phyloP scores from a whole-genome alignment of 2,797 vertebrate species.

The Natrix natrix region DNA sequence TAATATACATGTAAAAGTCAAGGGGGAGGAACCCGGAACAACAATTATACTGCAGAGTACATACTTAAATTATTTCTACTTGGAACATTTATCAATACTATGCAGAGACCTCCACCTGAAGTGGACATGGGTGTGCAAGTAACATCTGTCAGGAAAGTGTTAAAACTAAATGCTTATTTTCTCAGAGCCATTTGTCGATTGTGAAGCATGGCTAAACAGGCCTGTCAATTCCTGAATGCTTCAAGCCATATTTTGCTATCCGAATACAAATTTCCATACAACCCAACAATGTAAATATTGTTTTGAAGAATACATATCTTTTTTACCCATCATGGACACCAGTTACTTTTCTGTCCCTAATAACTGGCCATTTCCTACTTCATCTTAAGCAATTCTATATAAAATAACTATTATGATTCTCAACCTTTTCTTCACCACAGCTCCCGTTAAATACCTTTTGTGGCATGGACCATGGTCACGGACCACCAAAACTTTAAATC shows the following conservation, averaged over 20 bases:
- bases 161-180: not conserved
- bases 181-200: not conserved
- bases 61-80: not conserved
- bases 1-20: not conserved
- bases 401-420: not conserved
- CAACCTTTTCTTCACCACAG: not conserved
- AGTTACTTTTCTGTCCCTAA: not conserved
- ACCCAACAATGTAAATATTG: not conserved
- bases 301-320: not conserved
- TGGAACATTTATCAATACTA: not conserved
- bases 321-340: not conserved
- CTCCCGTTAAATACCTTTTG: not conserved
- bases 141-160: not conserved
- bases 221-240: not conserved
- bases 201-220: not conserved
- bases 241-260: not conserved
- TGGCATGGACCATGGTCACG: not conserved
- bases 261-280: not conserved
- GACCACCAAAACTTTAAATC: not conserved
- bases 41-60: not conserved
- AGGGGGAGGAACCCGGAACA: not conserved
- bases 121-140: not conserved
- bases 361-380: not conserved
- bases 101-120: not conserved
- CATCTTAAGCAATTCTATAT: not conserved